Conservation (phyloP, 1,140 invertebrate genomes). For the Whitmania pigra region DNA sequence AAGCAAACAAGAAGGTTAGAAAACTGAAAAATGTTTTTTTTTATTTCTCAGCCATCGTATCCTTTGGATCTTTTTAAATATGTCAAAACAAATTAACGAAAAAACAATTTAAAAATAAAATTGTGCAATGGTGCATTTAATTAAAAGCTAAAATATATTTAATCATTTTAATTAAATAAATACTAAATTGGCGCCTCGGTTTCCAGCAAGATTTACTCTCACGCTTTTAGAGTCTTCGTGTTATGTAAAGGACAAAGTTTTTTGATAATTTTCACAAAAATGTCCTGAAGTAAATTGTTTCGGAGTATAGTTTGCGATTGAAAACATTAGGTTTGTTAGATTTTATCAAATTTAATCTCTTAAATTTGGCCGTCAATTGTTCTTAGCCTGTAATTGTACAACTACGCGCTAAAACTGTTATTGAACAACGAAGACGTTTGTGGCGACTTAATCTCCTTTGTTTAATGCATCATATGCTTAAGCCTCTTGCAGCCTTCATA, state of each 20-base stretch:
- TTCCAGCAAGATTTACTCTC: too few species aligned
- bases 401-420: too few species aligned
- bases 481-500: too few species aligned
- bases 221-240: conserved; percentile 11
- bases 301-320: neutral
- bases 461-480: too few species aligned
- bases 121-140: neutral
- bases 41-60: neutral
- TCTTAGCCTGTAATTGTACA: too few species aligned
- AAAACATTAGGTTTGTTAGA: conserved; percentile 7
- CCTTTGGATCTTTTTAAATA: neutral
- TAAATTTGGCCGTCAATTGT: too few species aligned
- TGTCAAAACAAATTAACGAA: neutral
- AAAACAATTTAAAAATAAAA: too few species aligned
- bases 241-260: conserved; percentile 16
- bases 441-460: too few species aligned
- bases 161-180: neutral
- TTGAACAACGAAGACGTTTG: too few species aligned
- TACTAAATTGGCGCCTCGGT: neutral
- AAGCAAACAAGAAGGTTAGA: too few species aligned
- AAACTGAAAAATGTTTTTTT: too few species aligned
- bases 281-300: neutral
- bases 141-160: neutral
- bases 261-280: conserved; percentile 12
- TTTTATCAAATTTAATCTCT: conserved; percentile 1